phyloP scores from a whole-genome alignment of 2,888 invertebrate species.

The Archaeoteleia sp. region DNA sequence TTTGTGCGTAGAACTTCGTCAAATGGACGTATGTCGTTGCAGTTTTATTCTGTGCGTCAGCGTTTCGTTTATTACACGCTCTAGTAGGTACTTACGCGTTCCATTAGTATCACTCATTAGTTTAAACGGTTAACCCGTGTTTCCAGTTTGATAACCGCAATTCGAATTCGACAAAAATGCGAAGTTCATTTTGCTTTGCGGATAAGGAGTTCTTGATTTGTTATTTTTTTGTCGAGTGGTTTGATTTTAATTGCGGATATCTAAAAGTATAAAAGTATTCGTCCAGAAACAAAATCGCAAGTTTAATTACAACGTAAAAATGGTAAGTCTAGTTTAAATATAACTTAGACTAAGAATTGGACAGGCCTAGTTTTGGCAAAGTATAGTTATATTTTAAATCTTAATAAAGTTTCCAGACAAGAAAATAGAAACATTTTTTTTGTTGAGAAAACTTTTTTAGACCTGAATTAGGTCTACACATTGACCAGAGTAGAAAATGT shows the following conservation, averaged over 20 bases:
- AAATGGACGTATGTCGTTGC: background rate
- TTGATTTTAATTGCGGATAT: slow-evolving; percentile 10
- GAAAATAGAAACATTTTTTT: too few relatives aligned
- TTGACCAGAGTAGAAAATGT: too few relatives aligned
- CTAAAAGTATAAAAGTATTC: slow-evolving; percentile 22
- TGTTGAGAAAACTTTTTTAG: too few relatives aligned
- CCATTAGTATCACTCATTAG: background rate
- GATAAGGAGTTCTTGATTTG: slow-evolving; percentile 5
- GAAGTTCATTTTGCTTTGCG: background rate
- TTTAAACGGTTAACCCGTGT: background rate
- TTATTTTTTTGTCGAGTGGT: background rate
- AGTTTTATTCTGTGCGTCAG: background rate
- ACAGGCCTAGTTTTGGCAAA: too few relatives aligned
- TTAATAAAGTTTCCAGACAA: too few relatives aligned
- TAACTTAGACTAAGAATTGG: too few relatives aligned
- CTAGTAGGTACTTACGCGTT: slow-evolving; percentile 28
- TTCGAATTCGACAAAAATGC: slow-evolving; percentile 5
- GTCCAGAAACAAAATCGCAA: background rate
- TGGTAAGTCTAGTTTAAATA: too few relatives aligned
- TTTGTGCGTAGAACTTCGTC: slow-evolving; percentile 3
- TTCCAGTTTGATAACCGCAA: background rate
- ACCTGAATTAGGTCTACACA: too few relatives aligned
- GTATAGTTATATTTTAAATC: too few relatives aligned
- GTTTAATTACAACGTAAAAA: too few relatives aligned
- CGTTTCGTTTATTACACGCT: background rate